Base-by-base conservation (phyloP, 2,888 invertebrate species). In the Folsomia manolachei region DNA sequence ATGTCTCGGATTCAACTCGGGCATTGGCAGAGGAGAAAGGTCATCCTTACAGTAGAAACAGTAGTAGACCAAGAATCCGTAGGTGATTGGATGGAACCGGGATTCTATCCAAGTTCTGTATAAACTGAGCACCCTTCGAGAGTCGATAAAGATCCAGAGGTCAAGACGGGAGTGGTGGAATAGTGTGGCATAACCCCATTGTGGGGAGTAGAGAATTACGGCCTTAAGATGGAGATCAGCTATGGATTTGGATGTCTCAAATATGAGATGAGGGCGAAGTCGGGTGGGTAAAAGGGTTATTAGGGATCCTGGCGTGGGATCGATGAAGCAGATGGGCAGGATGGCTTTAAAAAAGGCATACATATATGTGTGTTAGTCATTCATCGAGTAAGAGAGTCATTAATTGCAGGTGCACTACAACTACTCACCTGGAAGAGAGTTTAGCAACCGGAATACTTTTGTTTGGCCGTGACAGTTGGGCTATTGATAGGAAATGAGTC, bases 381-480 rank as follows among this genome's bases (percentile, higher is more conserved):
- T n/a, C n/a, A n/a, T n/a, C n/a, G n/a, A n/a, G n/a, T n/a, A n/a
- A n/a, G n/a, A n/a, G n/a, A n/a, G n/a, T n/a, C n/a, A n/a, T n/a
- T n/a, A n/a, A n/a, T n/a, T n/a, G n/a, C n/a, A n/a, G n/a, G n/a
- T n/a, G n/a, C n/a, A n/a, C n/a, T n/a, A n/a, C n/a, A n/a, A n/a
- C n/a, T n/a, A n/a, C n/a, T n/a, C n/a, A n/a, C n/a, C n/a, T 18
- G 80, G 80, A 18, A 76, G 69, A 21, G 69, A 68, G 21, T 77
- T 74, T 1, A 80, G 74, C 0, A 76, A 66, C 1, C 80, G 78
- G 71, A 80, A 80, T 63, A 80, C 77, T 71, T 79, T 79, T 7
- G 78, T 77, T 69, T 79, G 76, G 26, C 80, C 80, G 64, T 78
- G 77, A 67, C 80, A 80, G 70, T 80, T 79, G 1, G 80, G 80